Base-by-base conservation (phyloP, 2,888 invertebrate species). In the Diogma glabrata region DNA sequence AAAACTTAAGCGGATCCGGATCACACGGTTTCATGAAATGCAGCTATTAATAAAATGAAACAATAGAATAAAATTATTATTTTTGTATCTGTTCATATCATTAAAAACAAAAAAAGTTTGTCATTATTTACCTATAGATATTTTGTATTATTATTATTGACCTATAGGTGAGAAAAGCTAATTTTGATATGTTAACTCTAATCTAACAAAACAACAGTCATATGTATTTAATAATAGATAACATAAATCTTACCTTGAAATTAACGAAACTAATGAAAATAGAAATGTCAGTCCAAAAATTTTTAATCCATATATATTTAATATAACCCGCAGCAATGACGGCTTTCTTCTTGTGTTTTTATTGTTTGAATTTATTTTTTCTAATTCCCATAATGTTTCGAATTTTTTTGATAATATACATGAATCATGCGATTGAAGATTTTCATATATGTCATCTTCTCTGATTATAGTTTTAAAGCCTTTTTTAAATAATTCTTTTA, bases 371-470 rank as follows among this genome's bases (percentile, higher is more conserved):
- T 53, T 52, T 12, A 33, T 40, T 43, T 40, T 10, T 51, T 56
- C 55, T 10, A 47, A 26, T 22, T 55, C 36, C 56, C 56, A 56
- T 12, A 53, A 30, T 17, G 40, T 9, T 23, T 50, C 51, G 40
- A 56, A 55, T 17, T 49, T 50, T 9, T 43, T 45, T 17, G 52
- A 23, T 7, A 54, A 50, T 36, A 16, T 23, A 10, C 50, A 50
- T 23, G 52, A 52, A 17, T 47, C 49, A n/a, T 55, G 53, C 20
- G 43, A 33, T 9, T 38, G 26, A 24, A 38, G 45, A 3, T 51
- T 51, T 28, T 45, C 51, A 46, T 53, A 55, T 10, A 56, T 36
- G 33, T 55, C 54, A 9, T 54, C 53, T 17, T 53, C 53, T 17
- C 38, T 38, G 28, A 56, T 51, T 9, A 47, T 49, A 22, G 51